Evolutionary conservation across 1,140 invertebrate genomes (phyloP), one percentile per base, ranked within the genome.

Genomic region (Apis laboriosa): DNA sequence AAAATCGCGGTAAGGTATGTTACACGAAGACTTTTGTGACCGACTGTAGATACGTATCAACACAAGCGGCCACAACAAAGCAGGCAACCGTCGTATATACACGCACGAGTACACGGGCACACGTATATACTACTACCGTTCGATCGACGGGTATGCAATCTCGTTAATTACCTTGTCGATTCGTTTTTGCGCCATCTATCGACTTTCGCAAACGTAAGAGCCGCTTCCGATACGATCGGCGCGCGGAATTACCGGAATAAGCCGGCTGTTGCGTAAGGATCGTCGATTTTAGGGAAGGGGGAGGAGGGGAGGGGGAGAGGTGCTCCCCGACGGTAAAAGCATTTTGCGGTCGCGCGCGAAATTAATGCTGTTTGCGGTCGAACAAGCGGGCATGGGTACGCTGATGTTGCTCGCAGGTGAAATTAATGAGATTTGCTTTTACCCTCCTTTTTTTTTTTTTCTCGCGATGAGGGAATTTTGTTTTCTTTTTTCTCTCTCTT

Each of bases 101-200:
- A 13, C 58, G 58, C 15, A 21, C 19, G 51, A 1, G 8, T 7
- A n/a, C 63, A 13, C 24, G 51, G 8, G 8, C 51, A n/a, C 63
- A 13, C 24, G 53, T 34, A 13, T 21, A 49, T 21, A n/a, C 43
- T 24, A 24, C 24, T 24, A 5, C 12, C 24, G 34, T 53, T 60
- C 67, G 67, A 64, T 70, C 76, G 66, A 71, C 81, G 49, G 67
- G 28, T 28, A 70, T 75, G 83, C 80, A 84, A 86, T 85, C 82
- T 89, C 90, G 89, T 91, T 90, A 91, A 91, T 90, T 90, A 90
- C 88, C 83, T 73, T 71, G 82, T 87, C 81, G 88, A 89, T 91
- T 91, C 87, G 89, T 88, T 88, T 86, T 67, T 71, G 34, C 63
- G 17, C 70, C 34, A 12, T 63, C 74, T 72, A 61, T 76, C 72